Conservation (phyloP, 2,113 vertebrate species). For the Brachionichthys hirsutus region DNA sequence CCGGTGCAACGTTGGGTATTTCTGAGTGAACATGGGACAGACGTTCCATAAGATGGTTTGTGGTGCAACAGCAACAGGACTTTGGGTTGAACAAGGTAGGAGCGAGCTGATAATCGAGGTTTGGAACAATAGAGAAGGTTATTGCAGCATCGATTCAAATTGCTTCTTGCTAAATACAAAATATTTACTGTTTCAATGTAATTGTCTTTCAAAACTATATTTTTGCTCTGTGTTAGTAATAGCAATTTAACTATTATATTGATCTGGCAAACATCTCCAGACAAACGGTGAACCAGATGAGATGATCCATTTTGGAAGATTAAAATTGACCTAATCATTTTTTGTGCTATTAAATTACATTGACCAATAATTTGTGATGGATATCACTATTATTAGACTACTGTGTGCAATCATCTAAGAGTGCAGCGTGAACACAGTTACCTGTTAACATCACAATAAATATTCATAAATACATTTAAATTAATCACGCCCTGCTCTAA, state of each 20-base stretch:
- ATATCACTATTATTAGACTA: neutral
- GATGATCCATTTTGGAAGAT: neutral
- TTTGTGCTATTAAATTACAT: neutral
- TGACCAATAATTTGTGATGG: neutral
- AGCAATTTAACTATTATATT: neutral
- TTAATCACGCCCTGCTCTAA: neutral
- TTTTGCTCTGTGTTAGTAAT: neutral
- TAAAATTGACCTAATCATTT: neutral
- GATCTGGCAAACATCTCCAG: neutral
- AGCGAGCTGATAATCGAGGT: conserved; percentile 22
- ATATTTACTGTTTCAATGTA: neutral
- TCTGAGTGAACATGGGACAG: conserved; percentile 2
- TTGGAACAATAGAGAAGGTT: neutral
- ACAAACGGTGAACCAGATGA: neutral
- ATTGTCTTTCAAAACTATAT: neutral
- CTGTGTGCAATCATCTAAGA: neutral
- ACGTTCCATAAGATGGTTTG: neutral
- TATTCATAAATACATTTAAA: neutral
- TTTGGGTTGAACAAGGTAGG: conserved; percentile 15
- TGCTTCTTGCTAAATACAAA: neutral
- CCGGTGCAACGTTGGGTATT: conserved; percentile 9
- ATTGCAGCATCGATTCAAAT: neutral
- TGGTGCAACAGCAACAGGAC: neutral
- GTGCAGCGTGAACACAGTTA: neutral
- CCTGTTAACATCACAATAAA: neutral